Percentiles rank a stretch among this genome's conserved stretches.
Conservation (phyloP, 2,888 invertebrate species). For the Pegoplata infirma region DNA sequence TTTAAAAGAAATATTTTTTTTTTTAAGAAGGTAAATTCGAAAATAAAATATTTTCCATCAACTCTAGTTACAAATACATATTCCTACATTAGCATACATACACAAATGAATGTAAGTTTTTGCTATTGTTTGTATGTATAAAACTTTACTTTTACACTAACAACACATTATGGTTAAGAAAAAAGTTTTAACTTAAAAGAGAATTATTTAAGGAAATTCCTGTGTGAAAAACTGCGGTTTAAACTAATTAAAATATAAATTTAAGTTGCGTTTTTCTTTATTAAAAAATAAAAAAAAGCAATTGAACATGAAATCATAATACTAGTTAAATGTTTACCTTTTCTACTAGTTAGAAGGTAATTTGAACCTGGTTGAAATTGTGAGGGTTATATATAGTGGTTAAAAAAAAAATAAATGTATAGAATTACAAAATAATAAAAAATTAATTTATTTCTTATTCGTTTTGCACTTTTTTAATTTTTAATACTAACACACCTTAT, state of each 20-base stretch:
- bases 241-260: constrained; percentile 24
- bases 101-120: neutral
- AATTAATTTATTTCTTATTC: constrained; percentile 36
- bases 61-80: too few relatives aligned
- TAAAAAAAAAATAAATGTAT: constrained; percentile 10
- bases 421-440: constrained; percentile 13
- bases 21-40: too few relatives aligned
- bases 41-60: too few relatives aligned
- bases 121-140: neutral
- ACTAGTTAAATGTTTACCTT: neutral
- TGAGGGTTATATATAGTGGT: neutral
- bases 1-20: too few relatives aligned
- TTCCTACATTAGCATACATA: too few relatives aligned
- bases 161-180: neutral
- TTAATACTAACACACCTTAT: constrained; percentile 1
- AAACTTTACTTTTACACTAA: neutral
- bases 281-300: too few relatives aligned
- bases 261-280: neutral
- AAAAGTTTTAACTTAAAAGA: constrained; percentile 1
- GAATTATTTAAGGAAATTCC: neutral
- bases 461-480: neutral
- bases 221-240: constrained; percentile 15
- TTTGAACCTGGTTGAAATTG: neutral
- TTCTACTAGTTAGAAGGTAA: neutral
- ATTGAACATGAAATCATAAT: constrained; percentile 11